Evolutionary conservation across 2,888 invertebrate genomes (phyloP).

Genomic region (Melinaea menophilus): DNA sequence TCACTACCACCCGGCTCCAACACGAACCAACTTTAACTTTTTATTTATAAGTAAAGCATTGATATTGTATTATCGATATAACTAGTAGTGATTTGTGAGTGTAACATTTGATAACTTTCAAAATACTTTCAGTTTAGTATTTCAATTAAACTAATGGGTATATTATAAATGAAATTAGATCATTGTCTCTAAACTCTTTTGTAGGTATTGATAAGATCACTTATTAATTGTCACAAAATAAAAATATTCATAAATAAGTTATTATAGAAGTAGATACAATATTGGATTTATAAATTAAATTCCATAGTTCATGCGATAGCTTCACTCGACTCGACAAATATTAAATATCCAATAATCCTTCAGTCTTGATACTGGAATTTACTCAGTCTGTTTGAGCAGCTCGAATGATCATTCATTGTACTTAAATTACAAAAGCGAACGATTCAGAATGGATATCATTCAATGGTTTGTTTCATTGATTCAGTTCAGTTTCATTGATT

Average conservation of each 20-base stretch:
- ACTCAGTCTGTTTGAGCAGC: conserved; percentile 24
- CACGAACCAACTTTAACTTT: conserved; percentile 38
- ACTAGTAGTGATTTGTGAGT: too few species aligned
- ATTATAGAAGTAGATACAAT: neutral
- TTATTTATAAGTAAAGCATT: conserved; percentile 14
- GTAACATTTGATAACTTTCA: too few species aligned
- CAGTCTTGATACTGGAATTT: conserved; percentile 8
- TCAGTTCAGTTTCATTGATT: conserved; percentile 50
- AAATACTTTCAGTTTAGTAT: too few species aligned
- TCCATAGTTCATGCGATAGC: neutral
- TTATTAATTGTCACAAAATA: neutral
- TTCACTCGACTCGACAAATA: conserved; percentile 12
- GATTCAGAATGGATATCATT: conserved; percentile 46
- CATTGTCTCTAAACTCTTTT: neutral
- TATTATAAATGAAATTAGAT: too few species aligned
- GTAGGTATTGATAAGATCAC: neutral
- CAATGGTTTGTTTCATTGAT: conserved; percentile 56
- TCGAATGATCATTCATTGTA: conserved; percentile 40
- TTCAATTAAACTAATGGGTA: too few species aligned
- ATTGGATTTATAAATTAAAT: neutral
- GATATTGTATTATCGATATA: too few species aligned
- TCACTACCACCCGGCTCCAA: conserved; percentile 44
- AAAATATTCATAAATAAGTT: neutral
- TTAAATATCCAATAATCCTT: conserved; percentile 21
- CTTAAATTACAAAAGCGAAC: conserved; percentile 45